Evolutionary conservation across 2,888 invertebrate species (phyloP), one percentile per base, ranked within the genome.

Genomic region (Amaurobius ferox): DNA sequence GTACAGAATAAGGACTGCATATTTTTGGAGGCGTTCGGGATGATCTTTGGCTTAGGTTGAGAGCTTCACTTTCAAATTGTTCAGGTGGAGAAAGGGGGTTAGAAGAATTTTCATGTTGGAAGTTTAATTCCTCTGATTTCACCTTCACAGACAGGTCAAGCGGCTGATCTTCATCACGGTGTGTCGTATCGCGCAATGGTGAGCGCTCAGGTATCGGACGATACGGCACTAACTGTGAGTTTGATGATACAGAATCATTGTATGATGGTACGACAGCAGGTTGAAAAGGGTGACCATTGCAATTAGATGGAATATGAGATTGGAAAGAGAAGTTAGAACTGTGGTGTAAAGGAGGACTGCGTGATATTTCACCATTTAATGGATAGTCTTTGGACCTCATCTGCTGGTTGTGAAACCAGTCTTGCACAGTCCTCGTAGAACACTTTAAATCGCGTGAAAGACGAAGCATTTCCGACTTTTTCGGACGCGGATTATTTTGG

Each of bases 401-500:
- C n/a, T 68, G 79, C 32, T 87, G 67, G 16, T 39, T 74, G 66
- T 98, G 98, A 91, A 98, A 98, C 98, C 98, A 98, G 6, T 98
- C 98, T 93, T 98, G 95, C 2, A 96, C 95, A 0, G 96, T 96
- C 80, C 96, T 93, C 61, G 95, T 94, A 79, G 95, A 92, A 89
- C 94, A 93, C 77, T 93, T 93, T 73, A 94, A 93, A 90, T 93
- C 92, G 88, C 95, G 94, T 1, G 98, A 98, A 89, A 99, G 96
- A 91, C 95, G 94, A 73, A 95, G 95, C 89, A 99, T 94, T 91
- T 98, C 98, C 89, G 97, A 97, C 70, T 98, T 95, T 90, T 97
- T 97, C 0, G 99, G 99, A 87, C 98, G 94, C 9, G 98, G 95
- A 92, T 99, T 98, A 26, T 95, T 91, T 71, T 95, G 93, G 91